Evolutionary conservation across 2,113 vertebrate species (phyloP).

Genomic region (Oreocharis arfaki): DNA sequence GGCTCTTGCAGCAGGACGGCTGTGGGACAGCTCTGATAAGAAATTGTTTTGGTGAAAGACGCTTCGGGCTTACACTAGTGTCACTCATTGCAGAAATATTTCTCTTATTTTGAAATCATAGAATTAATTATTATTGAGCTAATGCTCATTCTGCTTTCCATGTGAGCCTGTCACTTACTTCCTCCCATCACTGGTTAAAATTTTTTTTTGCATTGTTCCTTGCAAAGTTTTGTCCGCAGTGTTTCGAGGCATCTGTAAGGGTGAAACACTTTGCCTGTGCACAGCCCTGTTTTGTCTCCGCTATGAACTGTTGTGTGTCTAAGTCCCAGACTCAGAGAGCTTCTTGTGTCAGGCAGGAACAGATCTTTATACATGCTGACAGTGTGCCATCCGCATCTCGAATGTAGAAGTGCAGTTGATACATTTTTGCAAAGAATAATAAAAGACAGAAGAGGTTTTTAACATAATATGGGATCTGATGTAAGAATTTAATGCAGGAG

Average conservation of each 20-base stretch:
- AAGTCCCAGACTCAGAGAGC: not conserved
- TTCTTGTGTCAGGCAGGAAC: not conserved
- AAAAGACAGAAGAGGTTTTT: not conserved
- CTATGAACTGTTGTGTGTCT: not conserved
- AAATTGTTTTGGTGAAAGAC: not conserved
- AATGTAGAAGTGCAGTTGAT: not conserved
- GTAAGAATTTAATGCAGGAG: not conserved
- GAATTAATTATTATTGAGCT: not conserved
- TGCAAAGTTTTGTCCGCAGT: not conserved
- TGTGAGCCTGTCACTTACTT: not conserved
- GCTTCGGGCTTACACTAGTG: not conserved
- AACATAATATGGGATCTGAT: not conserved
- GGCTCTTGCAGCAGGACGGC: not conserved
- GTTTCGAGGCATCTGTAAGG: not conserved
- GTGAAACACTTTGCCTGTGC: not conserved
- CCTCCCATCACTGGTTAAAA: not conserved
- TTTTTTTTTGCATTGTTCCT: not conserved
- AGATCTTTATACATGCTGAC: not conserved
- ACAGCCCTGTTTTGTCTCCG: not conserved
- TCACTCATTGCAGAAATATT: not conserved
- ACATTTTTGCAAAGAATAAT: not conserved
- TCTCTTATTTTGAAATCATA: not conserved
- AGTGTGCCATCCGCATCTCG: not conserved
- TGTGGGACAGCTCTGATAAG: not conserved
- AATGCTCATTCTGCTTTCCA: not conserved